A percentile compares a stretch with the other conserved stretches of the same genome.
Conservation (phyloP, 2,113 vertebrate genomes). For the Amblyopsis rosae region DNA sequence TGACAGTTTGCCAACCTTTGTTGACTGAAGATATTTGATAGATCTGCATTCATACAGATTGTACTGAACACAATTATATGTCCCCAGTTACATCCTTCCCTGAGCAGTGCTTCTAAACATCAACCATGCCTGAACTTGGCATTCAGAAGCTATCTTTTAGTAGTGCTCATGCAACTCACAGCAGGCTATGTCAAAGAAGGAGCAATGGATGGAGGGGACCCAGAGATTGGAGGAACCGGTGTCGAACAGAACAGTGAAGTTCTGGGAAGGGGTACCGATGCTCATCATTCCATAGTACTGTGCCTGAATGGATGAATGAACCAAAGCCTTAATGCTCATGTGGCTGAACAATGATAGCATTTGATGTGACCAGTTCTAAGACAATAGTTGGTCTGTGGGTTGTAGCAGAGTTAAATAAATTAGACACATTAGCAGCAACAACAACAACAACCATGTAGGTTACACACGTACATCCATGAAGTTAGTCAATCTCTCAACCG, state of each 20-base stretch:
- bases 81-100: too few species aligned
- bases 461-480: conserved; percentile 80
- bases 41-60: too few species aligned
- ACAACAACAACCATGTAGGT: background rate
- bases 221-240: conserved; percentile 89
- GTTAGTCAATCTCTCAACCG: conserved; percentile 80
- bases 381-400: background rate
- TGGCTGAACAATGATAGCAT: background rate
- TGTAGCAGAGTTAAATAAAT: background rate
- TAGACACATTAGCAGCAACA: background rate
- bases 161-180: conserved; percentile 74
- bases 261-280: conserved; percentile 84
- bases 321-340: background rate
- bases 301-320: conserved; percentile 57
- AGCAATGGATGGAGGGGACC: conserved; percentile 85
- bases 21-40: too few species aligned
- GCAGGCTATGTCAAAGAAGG: conserved; percentile 81
- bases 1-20: too few species aligned
- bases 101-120: too few species aligned
- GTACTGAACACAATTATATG: too few species aligned
- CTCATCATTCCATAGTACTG: conserved; percentile 86
- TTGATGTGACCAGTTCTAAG: too few species aligned
- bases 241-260: conserved; percentile 87
- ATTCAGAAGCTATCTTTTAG: too few species aligned
- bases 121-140: too few species aligned